Percentiles rank a stretch among this genome's conserved stretches.
Evolutionary conservation across 2,797 vertebrate genomes (phyloP).

Genomic region (Aeoliscus strigatus): DNA sequence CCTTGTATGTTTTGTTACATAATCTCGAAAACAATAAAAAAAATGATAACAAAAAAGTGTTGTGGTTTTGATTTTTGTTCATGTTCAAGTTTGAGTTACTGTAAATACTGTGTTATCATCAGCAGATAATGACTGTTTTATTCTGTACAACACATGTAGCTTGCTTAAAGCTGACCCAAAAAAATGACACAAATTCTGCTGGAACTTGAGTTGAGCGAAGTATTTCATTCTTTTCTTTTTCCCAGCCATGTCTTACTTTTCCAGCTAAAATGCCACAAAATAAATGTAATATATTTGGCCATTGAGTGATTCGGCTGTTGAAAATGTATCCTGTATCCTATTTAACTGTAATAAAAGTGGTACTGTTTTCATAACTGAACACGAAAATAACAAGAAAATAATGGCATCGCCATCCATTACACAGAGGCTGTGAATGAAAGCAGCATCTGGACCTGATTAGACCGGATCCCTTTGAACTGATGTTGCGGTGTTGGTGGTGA

Average conservation of each 20-base stretch:
- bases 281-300: conserved; percentile 32
- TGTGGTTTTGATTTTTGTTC: no score
- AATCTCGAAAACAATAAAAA: no score
- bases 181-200: conserved; percentile 1
- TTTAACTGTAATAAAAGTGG: conserved; percentile 23
- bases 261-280: conserved; percentile 17
- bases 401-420: conserved; percentile 16
- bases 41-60: no score
- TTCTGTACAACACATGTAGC: no score
- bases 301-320: conserved; percentile 42
- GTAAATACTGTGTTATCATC: no score
- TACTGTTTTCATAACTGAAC: conserved; percentile 25
- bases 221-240: neutral
- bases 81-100: no score
- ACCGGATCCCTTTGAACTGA: conserved; percentile 13
- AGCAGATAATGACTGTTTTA: no score
- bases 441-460: conserved; percentile 41
- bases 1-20: no score
- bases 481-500: neutral
- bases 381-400: conserved; percentile 35
- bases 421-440: conserved; percentile 21
- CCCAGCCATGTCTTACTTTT: conserved; percentile 1
- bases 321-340: no score
- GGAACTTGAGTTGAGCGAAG: conserved; percentile 1
- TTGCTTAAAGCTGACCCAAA: conserved; percentile 1